Conservation (phyloP, 35 echinoderm and acorn worm species). For the Diadema setosum region DNA sequence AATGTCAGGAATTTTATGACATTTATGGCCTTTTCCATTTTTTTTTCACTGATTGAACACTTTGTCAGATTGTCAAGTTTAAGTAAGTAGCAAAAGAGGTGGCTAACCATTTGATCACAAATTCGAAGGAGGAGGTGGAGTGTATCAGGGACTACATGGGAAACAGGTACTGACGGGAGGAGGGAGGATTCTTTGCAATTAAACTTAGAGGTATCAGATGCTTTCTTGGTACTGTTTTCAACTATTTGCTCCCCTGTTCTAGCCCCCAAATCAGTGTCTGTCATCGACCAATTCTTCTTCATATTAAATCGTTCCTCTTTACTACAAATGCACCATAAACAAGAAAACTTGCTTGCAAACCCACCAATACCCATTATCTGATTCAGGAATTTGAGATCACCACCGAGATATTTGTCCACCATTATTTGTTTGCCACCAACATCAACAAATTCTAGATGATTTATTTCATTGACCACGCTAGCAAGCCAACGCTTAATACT, state of each 20-base stretch:
- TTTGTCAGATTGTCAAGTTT: slow-evolving; percentile 52
- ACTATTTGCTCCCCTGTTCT: slow-evolving; percentile 53
- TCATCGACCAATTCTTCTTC: slow-evolving; percentile 55
- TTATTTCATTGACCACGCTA: neutral
- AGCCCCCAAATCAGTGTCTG: slow-evolving; percentile 17
- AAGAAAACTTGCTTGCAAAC: slow-evolving; percentile 45
- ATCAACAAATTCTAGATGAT: neutral
- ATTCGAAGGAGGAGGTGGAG: slow-evolving; percentile 60
- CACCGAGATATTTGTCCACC: slow-evolving; percentile 70
- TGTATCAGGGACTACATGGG: slow-evolving; percentile 58
- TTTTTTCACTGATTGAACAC: slow-evolving; percentile 20
- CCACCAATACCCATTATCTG: slow-evolving; percentile 53
- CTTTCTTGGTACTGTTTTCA: slow-evolving; percentile 7
- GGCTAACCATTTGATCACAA: slow-evolving; percentile 45
- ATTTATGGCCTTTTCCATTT: slow-evolving; percentile 32
- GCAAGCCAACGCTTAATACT: neutral
- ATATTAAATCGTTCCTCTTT: slow-evolving; percentile 42
- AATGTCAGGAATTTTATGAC: slow-evolving; percentile 33
- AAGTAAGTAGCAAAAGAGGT: slow-evolving; percentile 37
- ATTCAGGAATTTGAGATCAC: slow-evolving; percentile 70
- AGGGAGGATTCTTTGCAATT: slow-evolving; percentile 51
- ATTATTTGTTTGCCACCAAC: slow-evolving; percentile 17
- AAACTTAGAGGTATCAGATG: slow-evolving; percentile 39
- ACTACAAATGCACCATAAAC: slow-evolving; percentile 57
- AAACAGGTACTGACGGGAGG: slow-evolving; percentile 50